Percentiles rank a stretch among this genome's conserved stretches.
Conservation (phyloP, 2,888 invertebrate genomes). For the Meliscaeva auricollis region DNA sequence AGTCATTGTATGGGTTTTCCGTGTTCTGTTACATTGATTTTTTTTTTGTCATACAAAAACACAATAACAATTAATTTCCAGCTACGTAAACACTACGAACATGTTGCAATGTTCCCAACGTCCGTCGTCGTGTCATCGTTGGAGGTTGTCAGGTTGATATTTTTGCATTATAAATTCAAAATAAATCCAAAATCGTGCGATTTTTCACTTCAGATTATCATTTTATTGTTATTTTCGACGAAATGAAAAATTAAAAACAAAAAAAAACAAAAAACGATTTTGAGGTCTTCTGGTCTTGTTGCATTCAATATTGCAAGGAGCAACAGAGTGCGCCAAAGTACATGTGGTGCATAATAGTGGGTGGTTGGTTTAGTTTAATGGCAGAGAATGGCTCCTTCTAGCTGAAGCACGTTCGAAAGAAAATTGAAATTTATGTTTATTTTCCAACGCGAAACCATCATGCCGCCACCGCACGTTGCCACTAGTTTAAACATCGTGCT, state of each 20-base stretch:
- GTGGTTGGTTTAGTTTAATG: slow-evolving; percentile 11
- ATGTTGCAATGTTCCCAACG: neutral
- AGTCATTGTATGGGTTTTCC: too few species aligned
- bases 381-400: slow-evolving; percentile 35
- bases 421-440: slow-evolving; percentile 62
- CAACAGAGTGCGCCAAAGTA: slow-evolving; percentile 4
- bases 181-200: slow-evolving; percentile 62
- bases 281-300: slow-evolving; percentile 13
- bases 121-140: neutral
- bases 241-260: neutral
- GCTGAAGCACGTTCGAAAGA: slow-evolving; percentile 53
- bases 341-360: neutral
- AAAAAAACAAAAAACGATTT: neutral
- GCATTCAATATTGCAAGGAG: neutral
- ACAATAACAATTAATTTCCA: neutral
- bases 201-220: slow-evolving; percentile 55
- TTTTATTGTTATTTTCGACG: neutral
- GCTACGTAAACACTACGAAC: neutral
- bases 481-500: slow-evolving; percentile 14
- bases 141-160: slow-evolving; percentile 33
- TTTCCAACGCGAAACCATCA: slow-evolving; percentile 7
- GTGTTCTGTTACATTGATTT: too few species aligned
- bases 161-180: slow-evolving; percentile 45
- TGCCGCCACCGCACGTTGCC: neutral
- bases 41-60: too few species aligned